phyloP scores from a whole-genome alignment of 2,113 vertebrate species.

The Calyptommatus sinebrachiatus region DNA sequence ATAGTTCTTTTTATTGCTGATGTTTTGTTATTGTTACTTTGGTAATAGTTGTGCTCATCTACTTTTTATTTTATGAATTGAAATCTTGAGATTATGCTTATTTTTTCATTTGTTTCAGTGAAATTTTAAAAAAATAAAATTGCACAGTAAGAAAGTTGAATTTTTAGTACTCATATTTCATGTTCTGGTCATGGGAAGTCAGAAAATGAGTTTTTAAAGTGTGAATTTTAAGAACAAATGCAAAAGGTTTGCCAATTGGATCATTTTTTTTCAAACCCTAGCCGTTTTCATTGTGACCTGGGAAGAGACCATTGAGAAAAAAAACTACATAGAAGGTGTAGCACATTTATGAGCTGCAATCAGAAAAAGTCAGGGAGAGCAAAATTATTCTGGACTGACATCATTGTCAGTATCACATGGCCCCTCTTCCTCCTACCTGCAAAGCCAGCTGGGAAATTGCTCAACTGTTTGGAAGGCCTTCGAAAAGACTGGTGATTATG shows the following conservation, averaged over 20 bases:
- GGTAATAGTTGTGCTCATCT: background rate
- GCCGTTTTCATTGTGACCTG: background rate
- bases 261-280: background rate
- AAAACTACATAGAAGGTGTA: background rate
- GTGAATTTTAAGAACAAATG: background rate
- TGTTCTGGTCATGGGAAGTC: conserved; percentile 6
- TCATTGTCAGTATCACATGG: no score
- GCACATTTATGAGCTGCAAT: background rate
- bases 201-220: background rate
- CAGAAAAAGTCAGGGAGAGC: no score
- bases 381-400: no score
- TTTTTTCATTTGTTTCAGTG: background rate
- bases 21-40: conserved; percentile 26
- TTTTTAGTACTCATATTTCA: background rate
- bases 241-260: background rate
- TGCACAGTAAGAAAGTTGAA: accelerated
- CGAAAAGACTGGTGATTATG: no score
- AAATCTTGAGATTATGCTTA: background rate
- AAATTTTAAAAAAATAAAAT: background rate
- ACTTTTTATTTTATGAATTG: background rate
- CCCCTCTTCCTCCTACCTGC: no score
- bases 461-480: no score
- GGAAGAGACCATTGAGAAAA: background rate
- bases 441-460: no score
- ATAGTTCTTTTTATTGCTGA: background rate